phyloP scores from a whole-genome alignment of 30 jellyfish, hydroid and myxozoan species.

The Aurelia aurita region DNA sequence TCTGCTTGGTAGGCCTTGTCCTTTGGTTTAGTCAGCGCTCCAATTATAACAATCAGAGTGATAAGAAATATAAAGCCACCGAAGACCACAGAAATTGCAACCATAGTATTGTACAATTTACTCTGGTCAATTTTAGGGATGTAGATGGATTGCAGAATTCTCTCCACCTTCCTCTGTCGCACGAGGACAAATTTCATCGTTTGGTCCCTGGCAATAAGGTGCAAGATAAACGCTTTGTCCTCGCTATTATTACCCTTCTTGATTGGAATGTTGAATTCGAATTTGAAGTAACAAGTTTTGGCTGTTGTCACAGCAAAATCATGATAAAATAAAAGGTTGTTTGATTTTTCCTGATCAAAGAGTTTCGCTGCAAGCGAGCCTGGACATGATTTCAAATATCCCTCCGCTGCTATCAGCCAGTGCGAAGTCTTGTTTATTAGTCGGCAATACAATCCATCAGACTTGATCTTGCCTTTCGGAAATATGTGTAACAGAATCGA shows the following conservation, averaged over 20 bases:
- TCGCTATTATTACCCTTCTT: background rate
- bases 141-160: slow-evolving; percentile 30
- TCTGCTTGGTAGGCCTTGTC: slow-evolving; percentile 27
- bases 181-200: slow-evolving; percentile 42
- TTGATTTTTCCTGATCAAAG: slow-evolving; percentile 35
- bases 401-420: slow-evolving; percentile 35
- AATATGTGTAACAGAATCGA: slow-evolving; percentile 38
- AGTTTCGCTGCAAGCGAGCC: slow-evolving; percentile 56
- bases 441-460: slow-evolving; percentile 17
- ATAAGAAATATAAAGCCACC: slow-evolving; percentile 53
- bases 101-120: slow-evolving; percentile 33
- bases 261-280: slow-evolving; percentile 55
- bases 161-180: slow-evolving; percentile 27
- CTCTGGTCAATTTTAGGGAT: slow-evolving; percentile 35
- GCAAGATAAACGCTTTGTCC: slow-evolving; percentile 47
- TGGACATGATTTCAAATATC: slow-evolving; percentile 56
- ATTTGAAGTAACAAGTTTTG: slow-evolving; percentile 11
- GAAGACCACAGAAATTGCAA: slow-evolving; percentile 34
- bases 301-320: slow-evolving; percentile 48
- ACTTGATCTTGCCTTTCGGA: slow-evolving; percentile 30
- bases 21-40: slow-evolving; percentile 50
- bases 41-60: slow-evolving; percentile 25
- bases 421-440: slow-evolving; percentile 38
- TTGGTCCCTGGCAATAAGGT: slow-evolving; percentile 25
- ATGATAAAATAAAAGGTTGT: slow-evolving; percentile 3